These are phyloP conservation scores for Cantharis rustica DNA, from an alignment of 2,888 invertebrate genomes.

Conservation along the genomic window DNA sequence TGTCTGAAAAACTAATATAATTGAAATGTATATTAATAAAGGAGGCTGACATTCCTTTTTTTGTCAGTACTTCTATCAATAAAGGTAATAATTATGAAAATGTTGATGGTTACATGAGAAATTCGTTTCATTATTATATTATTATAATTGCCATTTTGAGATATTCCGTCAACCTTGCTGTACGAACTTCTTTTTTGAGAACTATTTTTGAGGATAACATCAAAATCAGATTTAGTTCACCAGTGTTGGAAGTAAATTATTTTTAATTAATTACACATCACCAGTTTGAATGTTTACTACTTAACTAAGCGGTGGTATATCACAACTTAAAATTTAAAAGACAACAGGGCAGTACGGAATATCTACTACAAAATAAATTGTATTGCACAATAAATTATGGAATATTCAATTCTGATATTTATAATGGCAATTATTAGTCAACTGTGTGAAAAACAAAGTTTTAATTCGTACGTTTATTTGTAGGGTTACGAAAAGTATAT, in stretches of 20 bases:
- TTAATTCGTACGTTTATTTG: slow-evolving; percentile 38
- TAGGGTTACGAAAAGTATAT: slow-evolving; percentile 93
- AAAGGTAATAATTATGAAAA: no score
- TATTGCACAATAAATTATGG: background rate
- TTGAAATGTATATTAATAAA: background rate
- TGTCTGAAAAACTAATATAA: background rate
- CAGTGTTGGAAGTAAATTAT: no score
- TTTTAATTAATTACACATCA: no score
- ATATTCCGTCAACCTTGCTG: no score
- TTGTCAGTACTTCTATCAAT: background rate
- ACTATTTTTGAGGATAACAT: background rate
- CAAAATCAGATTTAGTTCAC: no score
- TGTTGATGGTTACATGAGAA: no score
- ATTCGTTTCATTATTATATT: background rate
- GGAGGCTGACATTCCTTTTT: background rate
- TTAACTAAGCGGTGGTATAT: background rate
- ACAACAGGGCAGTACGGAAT: no score
- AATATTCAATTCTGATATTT: background rate
- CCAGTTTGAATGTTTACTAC: no score
- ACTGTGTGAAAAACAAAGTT: background rate
- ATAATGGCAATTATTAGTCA: background rate
- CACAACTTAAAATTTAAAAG: no score
- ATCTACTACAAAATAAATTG: no score
- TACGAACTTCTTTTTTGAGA: background rate
- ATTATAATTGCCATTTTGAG: background rate